These are phyloP conservation scores for Panthera uncia DNA, from an alignment of 2,113 vertebrate species.

Conservation along the genomic window DNA sequence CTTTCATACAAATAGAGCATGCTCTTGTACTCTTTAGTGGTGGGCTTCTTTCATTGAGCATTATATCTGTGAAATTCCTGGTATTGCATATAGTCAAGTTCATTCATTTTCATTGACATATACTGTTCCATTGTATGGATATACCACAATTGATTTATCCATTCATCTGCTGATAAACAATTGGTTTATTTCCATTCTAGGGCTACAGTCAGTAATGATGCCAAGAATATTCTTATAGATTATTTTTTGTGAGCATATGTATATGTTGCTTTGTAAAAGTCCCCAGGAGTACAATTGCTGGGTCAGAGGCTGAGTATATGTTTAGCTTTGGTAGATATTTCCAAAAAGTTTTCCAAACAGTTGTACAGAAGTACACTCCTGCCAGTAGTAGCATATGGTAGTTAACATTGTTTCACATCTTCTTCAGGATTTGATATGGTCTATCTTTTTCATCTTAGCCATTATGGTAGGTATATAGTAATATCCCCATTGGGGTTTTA, in stretches of 20 bases:
- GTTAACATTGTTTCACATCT: background rate
- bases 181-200: background rate
- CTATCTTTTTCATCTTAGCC: background rate
- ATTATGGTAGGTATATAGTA: background rate
- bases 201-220: background rate
- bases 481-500: background rate
- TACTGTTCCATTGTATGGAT: background rate
- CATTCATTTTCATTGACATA: background rate
- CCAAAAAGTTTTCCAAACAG: background rate
- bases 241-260: background rate
- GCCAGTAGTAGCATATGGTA: background rate
- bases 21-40: background rate
- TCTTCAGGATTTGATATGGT: background rate
- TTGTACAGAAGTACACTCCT: background rate
- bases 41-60: background rate
- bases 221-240: background rate
- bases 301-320: background rate
- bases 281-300: background rate
- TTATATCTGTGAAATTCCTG: background rate
- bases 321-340: background rate
- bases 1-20: background rate
- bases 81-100: background rate
- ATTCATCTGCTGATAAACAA: background rate
- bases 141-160: background rate
- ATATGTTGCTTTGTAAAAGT: background rate